A percentile compares a stretch with the other conserved stretches of the same genome.
These are phyloP conservation scores for Enteromius unitaeniatus DNA, from an alignment of 2,797 vertebrate genomes.

Conservation along the genomic window DNA sequence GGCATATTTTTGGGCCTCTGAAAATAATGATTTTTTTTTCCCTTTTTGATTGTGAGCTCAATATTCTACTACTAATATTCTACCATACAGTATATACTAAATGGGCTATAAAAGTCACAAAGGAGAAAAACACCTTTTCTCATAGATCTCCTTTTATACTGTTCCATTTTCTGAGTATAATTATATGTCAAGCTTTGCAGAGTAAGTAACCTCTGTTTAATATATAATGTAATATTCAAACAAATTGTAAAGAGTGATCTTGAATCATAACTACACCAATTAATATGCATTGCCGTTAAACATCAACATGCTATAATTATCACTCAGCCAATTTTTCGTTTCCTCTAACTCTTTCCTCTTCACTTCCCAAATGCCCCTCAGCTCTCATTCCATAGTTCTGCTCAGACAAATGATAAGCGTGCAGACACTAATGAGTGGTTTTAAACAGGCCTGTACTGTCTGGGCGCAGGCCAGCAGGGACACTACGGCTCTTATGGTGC, in stretches of 20 bases:
- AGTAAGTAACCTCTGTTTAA: not conserved
- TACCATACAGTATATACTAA: too few relatives aligned
- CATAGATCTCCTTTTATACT: not conserved
- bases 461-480: conserved; percentile 43
- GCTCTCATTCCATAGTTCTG: conserved; percentile 42
- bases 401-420: conserved; percentile 52
- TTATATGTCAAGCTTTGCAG: not conserved
- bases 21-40: not conserved
- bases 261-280: conserved; percentile 15
- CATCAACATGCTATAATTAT: conserved; percentile 1
- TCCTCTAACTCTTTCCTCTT: conserved; percentile 29
- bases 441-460: conserved; percentile 48
- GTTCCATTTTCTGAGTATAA: not conserved
- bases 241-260: not conserved
- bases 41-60: not conserved
- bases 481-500: conserved; percentile 43
- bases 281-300: not conserved
- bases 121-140: not conserved
- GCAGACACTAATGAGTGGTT: conserved; percentile 55
- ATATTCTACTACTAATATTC: not conserved
- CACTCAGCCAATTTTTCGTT: conserved; percentile 8
- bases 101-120: not conserved
- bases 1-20: not conserved
- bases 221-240: not conserved
- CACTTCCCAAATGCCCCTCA: conserved; percentile 45